Evolutionary conservation across 1,140 invertebrate genomes (phyloP).

Genomic region (Thaumetopoea pityocampa): DNA sequence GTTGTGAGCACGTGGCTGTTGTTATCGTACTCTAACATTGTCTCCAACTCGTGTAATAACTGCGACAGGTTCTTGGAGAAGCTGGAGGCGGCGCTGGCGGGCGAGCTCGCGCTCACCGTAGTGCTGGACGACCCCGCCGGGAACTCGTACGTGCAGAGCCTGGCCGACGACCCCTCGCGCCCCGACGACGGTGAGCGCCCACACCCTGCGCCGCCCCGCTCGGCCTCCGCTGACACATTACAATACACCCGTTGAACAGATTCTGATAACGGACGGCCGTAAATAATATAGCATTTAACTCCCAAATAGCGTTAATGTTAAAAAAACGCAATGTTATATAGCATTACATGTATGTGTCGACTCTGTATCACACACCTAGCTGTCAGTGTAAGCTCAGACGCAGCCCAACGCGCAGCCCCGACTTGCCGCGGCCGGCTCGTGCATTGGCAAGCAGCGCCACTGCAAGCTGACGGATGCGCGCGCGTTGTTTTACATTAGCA

Average conservation of each 20-base stretch:
- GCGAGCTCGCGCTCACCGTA: constrained; percentile 82
- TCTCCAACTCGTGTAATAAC: neutral
- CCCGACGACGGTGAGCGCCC: constrained; percentile 49
- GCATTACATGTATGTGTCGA: too few relatives aligned
- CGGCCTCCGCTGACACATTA: neutral
- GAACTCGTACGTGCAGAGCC: constrained; percentile 96
- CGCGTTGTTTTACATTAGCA: too few relatives aligned
- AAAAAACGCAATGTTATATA: too few relatives aligned
- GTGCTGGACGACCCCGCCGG: constrained; percentile 97
- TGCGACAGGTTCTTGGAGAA: constrained; percentile 79
- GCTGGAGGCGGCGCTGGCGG: constrained; percentile 83
- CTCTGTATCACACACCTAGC: too few relatives aligned
- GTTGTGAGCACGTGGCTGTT: too few relatives aligned
- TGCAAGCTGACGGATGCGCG: too few relatives aligned
- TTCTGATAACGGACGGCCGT: neutral
- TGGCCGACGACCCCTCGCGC: constrained; percentile 84
- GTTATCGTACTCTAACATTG: too few relatives aligned
- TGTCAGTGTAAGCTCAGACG: too few relatives aligned
- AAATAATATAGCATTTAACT: neutral
- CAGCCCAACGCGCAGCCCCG: too few relatives aligned
- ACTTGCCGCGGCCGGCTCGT: too few relatives aligned
- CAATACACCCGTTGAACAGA: neutral
- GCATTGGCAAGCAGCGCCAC: too few relatives aligned
- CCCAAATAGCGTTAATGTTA: neutral
- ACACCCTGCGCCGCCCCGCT: too few relatives aligned